phyloP scores from a whole-genome alignment of 1,140 invertebrate species.

The Neodiprion fabricii region DNA sequence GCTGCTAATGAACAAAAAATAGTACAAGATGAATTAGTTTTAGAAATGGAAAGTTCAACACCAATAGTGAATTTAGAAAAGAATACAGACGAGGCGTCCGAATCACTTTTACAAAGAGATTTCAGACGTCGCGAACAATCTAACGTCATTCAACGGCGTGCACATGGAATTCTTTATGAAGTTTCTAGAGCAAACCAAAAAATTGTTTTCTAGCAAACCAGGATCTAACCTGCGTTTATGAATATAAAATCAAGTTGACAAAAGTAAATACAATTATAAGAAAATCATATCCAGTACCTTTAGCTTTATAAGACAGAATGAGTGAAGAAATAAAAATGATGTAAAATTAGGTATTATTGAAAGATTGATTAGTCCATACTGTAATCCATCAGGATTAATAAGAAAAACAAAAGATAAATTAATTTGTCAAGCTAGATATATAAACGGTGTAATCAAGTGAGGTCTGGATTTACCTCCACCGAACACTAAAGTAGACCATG shows the following conservation, averaged over 20 bases:
- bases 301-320: background rate
- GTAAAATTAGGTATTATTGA: conserved; percentile 27
- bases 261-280: background rate
- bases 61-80: background rate
- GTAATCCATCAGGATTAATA: conserved; percentile 30
- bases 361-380: conserved; percentile 34
- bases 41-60: no score
- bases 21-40: no score
- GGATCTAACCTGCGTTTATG: background rate
- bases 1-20: background rate
- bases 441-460: conserved; percentile 42
- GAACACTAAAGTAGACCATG: background rate
- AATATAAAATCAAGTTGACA: background rate
- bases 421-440: conserved; percentile 43
- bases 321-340: background rate
- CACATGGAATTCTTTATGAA: background rate
- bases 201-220: background rate
- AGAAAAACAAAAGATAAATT: conserved; percentile 32
- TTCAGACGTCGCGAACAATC: background rate
- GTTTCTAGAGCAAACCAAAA: background rate
- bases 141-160: background rate
- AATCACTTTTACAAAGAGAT: background rate
- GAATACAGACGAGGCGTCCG: background rate
- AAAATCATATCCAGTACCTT: background rate
- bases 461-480: conserved; percentile 34